Base-by-base conservation (phyloP, 2,797 vertebrate species). In the Propithecus perrieri region DNA sequence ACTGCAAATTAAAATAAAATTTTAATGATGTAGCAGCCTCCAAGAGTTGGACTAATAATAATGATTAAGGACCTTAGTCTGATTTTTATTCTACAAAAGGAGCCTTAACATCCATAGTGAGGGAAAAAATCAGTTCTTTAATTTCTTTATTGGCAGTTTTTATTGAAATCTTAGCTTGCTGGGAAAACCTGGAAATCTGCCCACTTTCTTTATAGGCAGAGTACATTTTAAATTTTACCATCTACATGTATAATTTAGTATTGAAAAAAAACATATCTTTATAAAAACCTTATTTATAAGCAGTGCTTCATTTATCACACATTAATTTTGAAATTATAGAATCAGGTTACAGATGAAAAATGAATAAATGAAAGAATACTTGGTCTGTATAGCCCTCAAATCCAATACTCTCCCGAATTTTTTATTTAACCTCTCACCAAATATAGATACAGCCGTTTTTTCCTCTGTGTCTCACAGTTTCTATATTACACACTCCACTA, bases 131-230 rank as follows among this genome's bases (percentile, higher is more conserved):
- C 0, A 33, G 24, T 33, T 18, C 24, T 97, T 97, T 96, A 61
- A 97, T 96, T 98, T 95, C 41, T 63, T 97, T 94, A 65, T 35
- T 95, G 95, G 41, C 11, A 95, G 8, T 87, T 94, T 97, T 78
- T 87, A 92, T 61, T 97, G 75, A 95, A 97, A 96, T 84, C 12
- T 55, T 89, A 61, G 18, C 33, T 30, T 95, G 11, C n/a, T 57
- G 2, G 33, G 38, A 46, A 86, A 91, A 87, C 50, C 80, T 95
- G 67, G 41, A 71, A 96, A 81, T 90, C 22, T 97, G 43, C 63
- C 91, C 53, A 86, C 28, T 48, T 95, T 83, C 38, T 89, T 89
- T 89, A 88, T 48, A 74, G 57, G 89, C 88, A 94, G 59, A 93
- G 33, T 12, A 86, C 12, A 86, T 94, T 91, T 97, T 46, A 91